Evolutionary conservation across 2,113 vertebrate genomes (phyloP), one percentile per base, ranked within the genome.

Genomic region (Tor tambroides): DNA sequence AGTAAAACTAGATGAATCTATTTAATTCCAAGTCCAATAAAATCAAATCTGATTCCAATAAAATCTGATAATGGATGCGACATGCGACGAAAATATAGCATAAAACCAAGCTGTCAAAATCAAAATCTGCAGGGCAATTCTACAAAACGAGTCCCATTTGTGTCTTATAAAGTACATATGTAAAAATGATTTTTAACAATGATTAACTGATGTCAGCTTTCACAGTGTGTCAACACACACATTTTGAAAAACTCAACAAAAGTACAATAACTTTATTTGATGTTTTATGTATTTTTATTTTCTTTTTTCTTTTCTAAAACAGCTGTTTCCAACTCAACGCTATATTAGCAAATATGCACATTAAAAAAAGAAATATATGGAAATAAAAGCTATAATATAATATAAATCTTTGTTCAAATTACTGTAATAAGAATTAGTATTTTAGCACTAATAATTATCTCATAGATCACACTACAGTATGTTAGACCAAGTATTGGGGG

Each of bases 91-190:
- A 35, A 71, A 35, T 72, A 5, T 23, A 32, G 51, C 49, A 79
- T 79, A 23, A 80, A 59, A 61, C 26, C 35, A 65, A 26, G 35
- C 56, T 65, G 79, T 81, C n/a, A 28, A 65, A 26, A 28, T 63
- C 79, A 65, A 28, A 35, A 46, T 41, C 32, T 72, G 35, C 32
- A 38, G 30, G 67, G 67, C 35, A 8, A 71, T 43, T 74, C 10
- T 74, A 43, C 38, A 7, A 41, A 23, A 74, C 21, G 2, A 35
- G 72, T 75, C 38, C 23, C 23, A 6, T 75, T 75, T 75, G 23
- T 15, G 11, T 46, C 32, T 14, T 43, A 75, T 15, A 4, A 21
- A 72, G 19, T 38, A 23, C 32, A 23, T 43, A 23, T 26, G 72
- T 43, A 75, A 15, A n/a, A 46, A 75, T 15, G 0, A 15, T 75